These are phyloP conservation scores for Scelioninae gen. 1 DNA, from an alignment of 2,888 invertebrate species.

Conservation along the genomic window DNA sequence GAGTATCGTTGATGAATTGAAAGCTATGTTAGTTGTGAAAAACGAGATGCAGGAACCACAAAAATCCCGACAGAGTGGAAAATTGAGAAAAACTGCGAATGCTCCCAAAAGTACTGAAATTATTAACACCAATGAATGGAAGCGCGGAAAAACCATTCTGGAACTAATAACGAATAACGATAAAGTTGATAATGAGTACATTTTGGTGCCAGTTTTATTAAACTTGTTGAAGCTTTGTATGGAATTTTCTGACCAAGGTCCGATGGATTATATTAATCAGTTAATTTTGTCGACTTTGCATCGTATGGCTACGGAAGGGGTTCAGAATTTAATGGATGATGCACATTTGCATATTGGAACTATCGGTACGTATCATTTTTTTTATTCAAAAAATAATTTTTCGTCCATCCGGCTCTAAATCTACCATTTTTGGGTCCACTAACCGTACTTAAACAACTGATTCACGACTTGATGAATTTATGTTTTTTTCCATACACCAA, in stretches of 20 bases:
- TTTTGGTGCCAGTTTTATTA: conserved; percentile 91
- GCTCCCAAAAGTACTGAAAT: conserved; percentile 84
- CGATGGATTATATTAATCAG: conserved; percentile 95
- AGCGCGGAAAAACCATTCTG: conserved; percentile 90
- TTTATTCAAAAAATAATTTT: too few relatives aligned
- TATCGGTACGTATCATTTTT: too few relatives aligned
- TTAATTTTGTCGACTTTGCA: conserved; percentile 91
- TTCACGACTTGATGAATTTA: too few relatives aligned
- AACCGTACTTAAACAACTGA: too few relatives aligned
- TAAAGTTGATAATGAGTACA: conserved; percentile 88
- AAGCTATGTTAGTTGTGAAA: conserved; percentile 71
- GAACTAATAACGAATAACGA: conserved; percentile 94
- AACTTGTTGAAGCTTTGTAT: conserved; percentile 91
- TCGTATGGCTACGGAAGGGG: conserved; percentile 82
- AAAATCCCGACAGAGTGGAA: conserved; percentile 36
- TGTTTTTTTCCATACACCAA: too few relatives aligned
- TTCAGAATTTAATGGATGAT: conserved; percentile 82
- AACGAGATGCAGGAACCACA: conserved; percentile 82
- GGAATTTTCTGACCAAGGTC: conserved; percentile 91
- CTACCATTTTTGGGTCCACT: too few relatives aligned
- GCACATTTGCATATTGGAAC: conserved; percentile 88
- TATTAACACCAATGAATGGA: conserved; percentile 90
- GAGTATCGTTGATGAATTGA: conserved; percentile 87
- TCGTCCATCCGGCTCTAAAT: too few relatives aligned
- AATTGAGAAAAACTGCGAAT: conserved; percentile 37